Base-by-base conservation (phyloP, 2,797 vertebrate species). In the Xiphorhynchus erythropygius region DNA sequence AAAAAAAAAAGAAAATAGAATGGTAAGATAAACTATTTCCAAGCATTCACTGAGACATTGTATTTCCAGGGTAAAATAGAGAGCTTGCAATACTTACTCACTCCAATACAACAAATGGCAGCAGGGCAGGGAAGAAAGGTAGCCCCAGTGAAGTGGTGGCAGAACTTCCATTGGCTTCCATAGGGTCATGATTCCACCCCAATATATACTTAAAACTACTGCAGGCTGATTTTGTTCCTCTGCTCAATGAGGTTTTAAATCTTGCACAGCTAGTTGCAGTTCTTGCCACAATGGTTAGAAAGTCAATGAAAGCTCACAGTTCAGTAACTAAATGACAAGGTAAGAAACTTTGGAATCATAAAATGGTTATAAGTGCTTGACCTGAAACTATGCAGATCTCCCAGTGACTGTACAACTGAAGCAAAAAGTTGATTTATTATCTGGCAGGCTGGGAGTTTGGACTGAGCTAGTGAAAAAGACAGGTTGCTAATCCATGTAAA, bases 231-330 rank as follows among this genome's bases (percentile, higher is more conserved):
- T 87, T 87, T 91, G 57, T 62, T 87, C 55, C 53, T 91, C 79
- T 96, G 82, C 42, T 87, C 69, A 83, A 79, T 95, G 87, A 95
- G 94, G 78, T 93, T 94, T 96, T 95, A 95, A 96, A 96, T 96
- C 92, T 95, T 94, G 68, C 84, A 75, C 30, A 89, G 78, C 75
- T 83, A 68, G 84, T 94, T 5, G 9, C 62, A 84, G 65, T 96
- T 95, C 82, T 89, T 95, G 82, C 75, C 87, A 89, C 87, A 81
- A 37, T 73, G 89, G 90, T 85, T 96, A 81, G 92, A 89, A 96
- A 95, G 93, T 92, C 92, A 95, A 89, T 97, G 95, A 95, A 92
- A 93, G 53, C 90, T 96, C 82, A 96, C 93, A 96, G 95, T 96
- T 96, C 95, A 96, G 87, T 96, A 94, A 70, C 78, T 96, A 97